Percentiles rank a stretch among this genome's conserved stretches.
Conservation (phyloP, 2,113 vertebrate genomes). For the Callithrix jacchus region DNA sequence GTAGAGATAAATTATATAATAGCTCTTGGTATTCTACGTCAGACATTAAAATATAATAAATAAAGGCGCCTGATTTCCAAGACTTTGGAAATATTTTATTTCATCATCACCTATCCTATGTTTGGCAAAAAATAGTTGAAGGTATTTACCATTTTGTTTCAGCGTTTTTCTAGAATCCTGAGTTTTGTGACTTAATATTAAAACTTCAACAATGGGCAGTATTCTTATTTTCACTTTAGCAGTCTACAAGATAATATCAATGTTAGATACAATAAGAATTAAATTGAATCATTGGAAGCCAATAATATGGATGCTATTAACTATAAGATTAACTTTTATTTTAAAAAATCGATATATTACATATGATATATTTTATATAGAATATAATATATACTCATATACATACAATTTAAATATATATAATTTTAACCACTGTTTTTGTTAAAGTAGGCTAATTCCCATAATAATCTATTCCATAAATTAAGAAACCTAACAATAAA, state of each 20-base stretch:
- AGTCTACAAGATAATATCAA: not conserved
- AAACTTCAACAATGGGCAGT: not conserved
- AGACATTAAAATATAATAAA: not conserved
- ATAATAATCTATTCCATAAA: not conserved
- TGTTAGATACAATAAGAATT: not conserved
- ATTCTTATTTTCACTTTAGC: not conserved
- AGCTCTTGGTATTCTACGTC: not conserved
- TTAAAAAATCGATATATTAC: not conserved
- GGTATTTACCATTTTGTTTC: not conserved
- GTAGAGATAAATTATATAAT: not conserved
- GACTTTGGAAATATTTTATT: not conserved
- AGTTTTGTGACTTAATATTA: conserved; percentile 7
- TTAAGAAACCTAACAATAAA: not conserved
- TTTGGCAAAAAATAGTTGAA: not conserved
- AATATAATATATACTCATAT: not conserved
- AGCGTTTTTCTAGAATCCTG: not conserved
- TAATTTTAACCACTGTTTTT: not conserved
- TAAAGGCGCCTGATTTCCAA: not conserved
- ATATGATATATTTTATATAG: not conserved
- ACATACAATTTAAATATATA: not conserved
- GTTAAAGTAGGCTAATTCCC: not conserved
- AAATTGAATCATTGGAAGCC: not conserved
- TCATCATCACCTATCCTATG: not conserved
- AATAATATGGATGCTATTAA: not conserved
- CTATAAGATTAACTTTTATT: not conserved